Percentiles rank a stretch among this genome's conserved stretches.
These are phyloP conservation scores for Caenorhabditis latens DNA, from an alignment of 1,140 invertebrate genomes.

Conservation along the genomic window DNA sequence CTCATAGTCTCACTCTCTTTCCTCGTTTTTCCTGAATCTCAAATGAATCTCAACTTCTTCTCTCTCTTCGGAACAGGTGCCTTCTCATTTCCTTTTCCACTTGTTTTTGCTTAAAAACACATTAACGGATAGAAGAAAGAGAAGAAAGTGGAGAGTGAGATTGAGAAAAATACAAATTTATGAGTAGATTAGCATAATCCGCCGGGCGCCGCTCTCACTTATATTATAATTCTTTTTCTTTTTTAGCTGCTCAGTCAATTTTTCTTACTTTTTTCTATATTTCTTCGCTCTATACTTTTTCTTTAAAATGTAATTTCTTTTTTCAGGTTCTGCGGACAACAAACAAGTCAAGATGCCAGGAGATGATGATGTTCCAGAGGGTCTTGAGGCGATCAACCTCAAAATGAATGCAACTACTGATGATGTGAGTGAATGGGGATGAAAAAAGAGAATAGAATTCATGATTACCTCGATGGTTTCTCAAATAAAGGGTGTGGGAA, in stretches of 20 bases:
- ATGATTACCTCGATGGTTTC: conserved; percentile 32
- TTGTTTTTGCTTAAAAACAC: conserved; percentile 41
- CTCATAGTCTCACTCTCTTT: conserved; percentile 9
- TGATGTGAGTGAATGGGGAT: conserved; percentile 70
- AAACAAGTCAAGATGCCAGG: conserved; percentile 8
- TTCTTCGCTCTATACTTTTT: neutral
- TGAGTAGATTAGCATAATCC: conserved; percentile 55
- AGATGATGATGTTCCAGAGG: conserved; percentile 73
- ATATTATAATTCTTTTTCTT: conserved; percentile 44
- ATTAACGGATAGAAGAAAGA: conserved; percentile 24
- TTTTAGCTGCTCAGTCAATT: neutral
- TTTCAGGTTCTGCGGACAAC: conserved; percentile 25
- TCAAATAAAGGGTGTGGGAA: neutral
- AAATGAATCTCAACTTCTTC: neutral
- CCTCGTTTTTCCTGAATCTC: conserved; percentile 9
- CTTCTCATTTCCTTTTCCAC: conserved; percentile 47
- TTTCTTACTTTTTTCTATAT: neutral
- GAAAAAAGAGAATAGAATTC: conserved; percentile 12
- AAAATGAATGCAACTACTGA: conserved; percentile 77
- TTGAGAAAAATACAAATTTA: conserved; percentile 51
- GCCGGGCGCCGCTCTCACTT: conserved; percentile 22
- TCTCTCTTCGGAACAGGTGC: conserved; percentile 20
- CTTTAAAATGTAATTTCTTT: neutral
- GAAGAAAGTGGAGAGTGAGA: conserved; percentile 17
- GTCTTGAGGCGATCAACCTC: conserved; percentile 77